Evolutionary conservation across 1,140 invertebrate genomes (phyloP).

Genomic region (Camponotus vicinus): DNA sequence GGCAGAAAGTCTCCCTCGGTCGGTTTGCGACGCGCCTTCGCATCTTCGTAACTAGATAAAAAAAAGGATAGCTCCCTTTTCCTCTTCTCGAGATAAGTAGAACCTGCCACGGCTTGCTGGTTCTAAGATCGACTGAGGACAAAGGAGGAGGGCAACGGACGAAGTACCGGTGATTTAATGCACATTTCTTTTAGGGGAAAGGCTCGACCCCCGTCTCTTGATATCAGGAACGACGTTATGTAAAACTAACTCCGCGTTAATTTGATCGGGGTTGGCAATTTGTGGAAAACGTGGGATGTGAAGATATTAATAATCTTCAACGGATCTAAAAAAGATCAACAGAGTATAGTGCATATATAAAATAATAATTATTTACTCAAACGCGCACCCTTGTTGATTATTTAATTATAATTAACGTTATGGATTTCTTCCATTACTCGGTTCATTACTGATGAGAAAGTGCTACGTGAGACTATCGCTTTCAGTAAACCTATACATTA

Average conservation of each 20-base stretch:
- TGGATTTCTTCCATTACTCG: neutral
- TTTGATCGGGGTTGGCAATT: constrained; percentile 45
- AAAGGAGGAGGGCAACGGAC: constrained; percentile 62
- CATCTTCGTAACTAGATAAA: constrained; percentile 81
- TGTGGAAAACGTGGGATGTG: neutral
- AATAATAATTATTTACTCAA: too few relatives aligned
- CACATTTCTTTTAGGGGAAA: constrained; percentile 61
- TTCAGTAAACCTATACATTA: constrained; percentile 1
- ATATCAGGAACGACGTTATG: constrained; percentile 30
- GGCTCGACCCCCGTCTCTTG: constrained; percentile 44
- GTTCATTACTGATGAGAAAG: neutral
- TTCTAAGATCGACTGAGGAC: constrained; percentile 67
- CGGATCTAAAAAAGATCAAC: too few relatives aligned
- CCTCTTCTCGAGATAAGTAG: constrained; percentile 73
- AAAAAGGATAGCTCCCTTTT: constrained; percentile 72
- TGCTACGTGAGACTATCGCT: neutral
- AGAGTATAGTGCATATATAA: too few relatives aligned
- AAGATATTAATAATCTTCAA: neutral
- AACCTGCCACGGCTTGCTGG: constrained; percentile 58
- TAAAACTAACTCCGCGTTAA: constrained; percentile 67
- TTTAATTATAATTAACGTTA: neutral
- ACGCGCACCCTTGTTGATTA: neutral
- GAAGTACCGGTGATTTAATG: constrained; percentile 72
- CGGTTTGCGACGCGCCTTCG: constrained; percentile 58
- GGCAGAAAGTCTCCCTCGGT: constrained; percentile 61